phyloP scores from a whole-genome alignment of 2,888 invertebrate species.

The Platycnemis pennipes region DNA sequence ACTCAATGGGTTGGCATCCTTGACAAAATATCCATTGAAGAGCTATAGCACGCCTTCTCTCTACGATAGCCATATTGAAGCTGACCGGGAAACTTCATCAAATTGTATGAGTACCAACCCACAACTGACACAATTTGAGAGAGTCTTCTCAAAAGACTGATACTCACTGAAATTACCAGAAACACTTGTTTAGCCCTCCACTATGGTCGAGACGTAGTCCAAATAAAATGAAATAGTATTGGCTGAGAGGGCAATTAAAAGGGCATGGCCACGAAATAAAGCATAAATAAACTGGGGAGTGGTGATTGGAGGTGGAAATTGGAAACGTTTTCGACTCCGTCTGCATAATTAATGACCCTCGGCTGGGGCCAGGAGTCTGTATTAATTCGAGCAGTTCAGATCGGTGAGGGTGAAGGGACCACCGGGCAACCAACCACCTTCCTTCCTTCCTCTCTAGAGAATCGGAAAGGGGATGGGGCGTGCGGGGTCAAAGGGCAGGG shows the following conservation, averaged over 20 bases:
- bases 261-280: neutral
- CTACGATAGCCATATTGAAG: too few species aligned
- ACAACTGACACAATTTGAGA: too few species aligned
- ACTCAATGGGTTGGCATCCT: too few species aligned
- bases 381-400: neutral
- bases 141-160: too few species aligned
- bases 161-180: too few species aligned
- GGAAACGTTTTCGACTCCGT: conserved; percentile 14
- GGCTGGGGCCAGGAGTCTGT: neutral
- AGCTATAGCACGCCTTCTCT: too few species aligned
- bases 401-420: neutral
- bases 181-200: too few species aligned
- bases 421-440: neutral
- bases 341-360: conserved; percentile 15
- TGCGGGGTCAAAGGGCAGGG: neutral
- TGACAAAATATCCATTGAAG: too few species aligned
- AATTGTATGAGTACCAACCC: too few species aligned
- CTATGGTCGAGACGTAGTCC: neutral
- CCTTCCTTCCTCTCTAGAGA: neutral
- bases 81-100: too few species aligned
- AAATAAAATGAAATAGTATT: neutral
- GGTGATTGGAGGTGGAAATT: conserved; percentile 27
- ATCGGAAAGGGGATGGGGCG: neutral
- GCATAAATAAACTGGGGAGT: neutral
- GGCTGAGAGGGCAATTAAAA: neutral